These are phyloP conservation scores for Acrossocheilus fasciatus DNA, from an alignment of 2,797 vertebrate genomes.

Conservation along the genomic window DNA sequence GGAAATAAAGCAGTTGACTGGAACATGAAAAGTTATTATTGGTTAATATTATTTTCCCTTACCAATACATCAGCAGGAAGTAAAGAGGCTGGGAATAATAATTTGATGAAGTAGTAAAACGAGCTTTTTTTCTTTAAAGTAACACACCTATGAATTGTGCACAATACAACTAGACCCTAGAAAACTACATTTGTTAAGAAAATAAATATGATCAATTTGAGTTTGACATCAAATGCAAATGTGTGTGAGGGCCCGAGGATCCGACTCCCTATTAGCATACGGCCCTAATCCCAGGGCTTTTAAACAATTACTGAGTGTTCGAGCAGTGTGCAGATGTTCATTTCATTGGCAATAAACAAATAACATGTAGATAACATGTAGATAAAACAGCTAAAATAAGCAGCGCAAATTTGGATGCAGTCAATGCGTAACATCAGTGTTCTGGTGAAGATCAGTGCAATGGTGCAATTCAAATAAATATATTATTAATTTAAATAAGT, in stretches of 20 bases:
- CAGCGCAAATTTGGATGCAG: background rate
- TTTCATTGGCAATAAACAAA: conserved; percentile 81
- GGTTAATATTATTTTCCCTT: background rate
- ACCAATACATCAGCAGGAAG: background rate
- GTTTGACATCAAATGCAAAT: conserved; percentile 9
- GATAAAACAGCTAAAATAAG: conserved; percentile 75
- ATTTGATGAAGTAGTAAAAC: background rate
- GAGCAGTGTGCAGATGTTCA: conserved; percentile 77
- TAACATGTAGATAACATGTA: conserved; percentile 72
- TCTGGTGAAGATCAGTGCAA: too few species aligned
- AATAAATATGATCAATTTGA: background rate
- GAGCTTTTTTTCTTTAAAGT: background rate
- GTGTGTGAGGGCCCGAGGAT: conserved; percentile 25
- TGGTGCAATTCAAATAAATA: background rate
- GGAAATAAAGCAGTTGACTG: background rate
- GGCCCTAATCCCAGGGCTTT: conserved; percentile 70
- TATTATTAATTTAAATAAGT: background rate
- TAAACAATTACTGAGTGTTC: conserved; percentile 74
- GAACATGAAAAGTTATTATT: background rate
- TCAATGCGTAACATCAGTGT: background rate
- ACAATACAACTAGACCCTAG: background rate
- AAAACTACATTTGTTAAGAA: background rate
- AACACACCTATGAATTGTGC: background rate
- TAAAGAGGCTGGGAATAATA: background rate
- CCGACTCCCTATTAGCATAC: conserved; percentile 70